Evolutionary conservation across 1,140 invertebrate genomes (phyloP), one percentile per base, ranked within the genome.

Genomic region (Sarcophaga peregrina): DNA sequence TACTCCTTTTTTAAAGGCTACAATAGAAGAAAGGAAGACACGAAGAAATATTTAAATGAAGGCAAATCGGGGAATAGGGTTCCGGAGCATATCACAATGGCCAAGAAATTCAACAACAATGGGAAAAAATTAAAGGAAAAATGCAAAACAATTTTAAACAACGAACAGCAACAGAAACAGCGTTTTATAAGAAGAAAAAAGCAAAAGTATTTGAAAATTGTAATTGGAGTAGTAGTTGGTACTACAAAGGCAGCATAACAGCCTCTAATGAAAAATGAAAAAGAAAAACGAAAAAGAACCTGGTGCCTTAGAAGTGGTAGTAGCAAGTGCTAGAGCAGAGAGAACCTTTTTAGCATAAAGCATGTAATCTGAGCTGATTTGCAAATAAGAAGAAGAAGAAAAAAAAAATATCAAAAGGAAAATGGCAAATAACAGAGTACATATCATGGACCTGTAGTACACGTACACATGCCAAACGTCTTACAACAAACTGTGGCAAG

Each of bases 361-460:
- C 74, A 48, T 76, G 74, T 76, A 76, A 76, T 76, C 74, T 76
- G 46, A 76, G 74, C 74, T 76, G 74, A 76, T 76, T 76, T 76
- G 17, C 13, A 76, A 76, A 74, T 0, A 46, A 5, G 10, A 46
- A 58, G 15, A 1, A 58, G 52, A n/a, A n/a, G n/a, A n/a, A n/a
- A 37, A n/a, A 68, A 54, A 68, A n/a, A 68, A n/a, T n/a, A 1
- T n/a, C 7, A 68, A n/a, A n/a, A n/a, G 20, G 15, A 68, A 68
- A 68, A 68, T 13, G 58, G 58, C 58, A 68, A 37, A 37, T 37
- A 37, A 4, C 25, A 37, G 25, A n/a, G n/a, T n/a, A n/a, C 25
- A 37, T 37, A 37, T 37, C 25, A 37, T 37, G 25, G 25, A 37
- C 25, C 25, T 37, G 25, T 37, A 37, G 25, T 37, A 37, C 54